phyloP scores from a whole-genome alignment of 2,797 vertebrate genomes.

The Tragelaphus eurycerus region DNA sequence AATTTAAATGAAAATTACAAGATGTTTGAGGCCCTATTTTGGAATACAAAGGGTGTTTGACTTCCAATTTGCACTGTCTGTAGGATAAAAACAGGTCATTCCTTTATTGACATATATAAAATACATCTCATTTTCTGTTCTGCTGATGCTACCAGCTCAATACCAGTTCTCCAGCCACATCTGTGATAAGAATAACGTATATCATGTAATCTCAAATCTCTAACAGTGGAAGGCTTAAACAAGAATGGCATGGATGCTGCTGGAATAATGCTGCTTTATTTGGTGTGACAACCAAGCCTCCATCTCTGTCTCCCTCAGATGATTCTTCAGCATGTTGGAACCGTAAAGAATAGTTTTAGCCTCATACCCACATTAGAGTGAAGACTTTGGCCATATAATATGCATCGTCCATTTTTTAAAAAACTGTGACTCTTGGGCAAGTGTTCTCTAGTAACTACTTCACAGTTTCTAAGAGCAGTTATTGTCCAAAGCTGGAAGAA shows the following conservation, averaged over 20 bases:
- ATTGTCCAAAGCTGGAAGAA: slow-evolving; percentile 92
- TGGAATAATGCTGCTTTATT: neutral
- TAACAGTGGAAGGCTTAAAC: neutral
- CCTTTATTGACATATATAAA: slow-evolving; percentile 97
- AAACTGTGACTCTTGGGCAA: slow-evolving; percentile 88
- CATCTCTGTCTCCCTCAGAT: neutral
- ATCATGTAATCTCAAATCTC: neutral
- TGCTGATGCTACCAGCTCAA: slow-evolving; percentile 52
- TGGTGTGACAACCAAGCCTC: neutral
- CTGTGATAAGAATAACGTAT: neutral
- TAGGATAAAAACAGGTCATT: slow-evolving; percentile 93
- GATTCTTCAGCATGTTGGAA: neutral
- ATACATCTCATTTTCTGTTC: slow-evolving; percentile 95
- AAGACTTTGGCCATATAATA: neutral
- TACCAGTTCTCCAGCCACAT: neutral
- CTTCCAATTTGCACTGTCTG: slow-evolving; percentile 90
- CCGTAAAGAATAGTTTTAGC: neutral
- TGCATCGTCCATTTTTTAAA: neutral
- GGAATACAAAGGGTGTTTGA: slow-evolving; percentile 88
- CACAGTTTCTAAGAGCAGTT: slow-evolving; percentile 91
- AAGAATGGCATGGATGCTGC: neutral
- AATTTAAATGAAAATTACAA: neutral
- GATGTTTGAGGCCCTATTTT: slow-evolving; percentile 88
- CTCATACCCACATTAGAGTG: neutral
- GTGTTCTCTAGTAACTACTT: slow-evolving; percentile 89